phyloP scores from a whole-genome alignment of 2,797 vertebrate species.

The Alca torda region DNA sequence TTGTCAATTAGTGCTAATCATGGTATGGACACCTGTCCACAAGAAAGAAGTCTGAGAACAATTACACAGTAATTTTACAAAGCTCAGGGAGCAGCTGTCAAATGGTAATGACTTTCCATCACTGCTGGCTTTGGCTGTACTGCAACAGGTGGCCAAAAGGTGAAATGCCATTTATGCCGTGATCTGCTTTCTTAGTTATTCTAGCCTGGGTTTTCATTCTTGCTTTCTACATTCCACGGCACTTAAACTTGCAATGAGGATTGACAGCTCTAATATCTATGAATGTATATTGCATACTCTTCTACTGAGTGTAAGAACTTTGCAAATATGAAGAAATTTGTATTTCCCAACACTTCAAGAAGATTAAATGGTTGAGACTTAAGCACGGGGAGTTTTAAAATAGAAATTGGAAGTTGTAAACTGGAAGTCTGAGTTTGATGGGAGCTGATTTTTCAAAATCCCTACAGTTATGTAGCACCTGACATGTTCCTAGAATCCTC shows the following conservation, averaged over 20 bases:
- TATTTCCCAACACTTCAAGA: neutral
- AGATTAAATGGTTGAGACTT: neutral
- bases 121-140: neutral
- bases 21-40: constrained; percentile 50
- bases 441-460: neutral
- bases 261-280: neutral
- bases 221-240: neutral
- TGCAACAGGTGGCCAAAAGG: constrained; percentile 39
- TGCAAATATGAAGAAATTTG: neutral
- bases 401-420: neutral
- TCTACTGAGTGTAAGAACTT: neutral
- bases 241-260: neutral
- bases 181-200: constrained; percentile 5
- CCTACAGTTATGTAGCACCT: neutral
- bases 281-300: neutral
- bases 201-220: neutral
- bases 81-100: constrained; percentile 40
- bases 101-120: constrained; percentile 37
- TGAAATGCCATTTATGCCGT: neutral
- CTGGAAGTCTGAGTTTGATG: neutral
- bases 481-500: neutral
- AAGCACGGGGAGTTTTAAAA: neutral
- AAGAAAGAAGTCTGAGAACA: constrained; percentile 38
- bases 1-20: constrained; percentile 62
- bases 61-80: constrained; percentile 40